Evolutionary conservation across 2,113 vertebrate genomes (phyloP).

Genomic region (Zosterops japonicus): DNA sequence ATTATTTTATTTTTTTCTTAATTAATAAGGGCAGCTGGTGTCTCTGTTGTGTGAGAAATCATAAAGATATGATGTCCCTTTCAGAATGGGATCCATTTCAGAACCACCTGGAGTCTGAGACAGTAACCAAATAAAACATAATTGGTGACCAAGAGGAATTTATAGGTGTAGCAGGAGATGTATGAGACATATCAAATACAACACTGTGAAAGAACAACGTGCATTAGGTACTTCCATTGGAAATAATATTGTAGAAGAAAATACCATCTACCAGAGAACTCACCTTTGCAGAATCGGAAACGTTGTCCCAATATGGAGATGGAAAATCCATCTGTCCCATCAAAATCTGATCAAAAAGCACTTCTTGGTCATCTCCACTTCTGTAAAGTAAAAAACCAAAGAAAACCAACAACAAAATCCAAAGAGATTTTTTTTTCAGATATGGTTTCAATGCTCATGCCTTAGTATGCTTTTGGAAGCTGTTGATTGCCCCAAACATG

Average conservation of each 20-base stretch:
- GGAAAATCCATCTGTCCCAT: conserved; percentile 92
- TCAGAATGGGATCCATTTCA: neutral
- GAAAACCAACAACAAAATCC: neutral
- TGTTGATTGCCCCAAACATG: neutral
- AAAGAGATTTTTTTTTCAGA: conserved; percentile 5
- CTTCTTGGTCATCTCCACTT: conserved; percentile 90
- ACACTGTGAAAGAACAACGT: neutral
- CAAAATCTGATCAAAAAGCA: conserved; percentile 92
- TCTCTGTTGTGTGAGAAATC: neutral
- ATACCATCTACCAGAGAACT: neutral
- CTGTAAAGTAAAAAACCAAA: conserved; percentile 65
- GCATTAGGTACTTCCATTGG: neutral
- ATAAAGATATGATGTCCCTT: neutral
- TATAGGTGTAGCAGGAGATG: neutral
- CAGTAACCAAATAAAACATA: neutral
- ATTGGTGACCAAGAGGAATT: neutral
- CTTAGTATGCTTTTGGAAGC: neutral
- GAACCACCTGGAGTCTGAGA: neutral
- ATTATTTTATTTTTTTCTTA: neutral
- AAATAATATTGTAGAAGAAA: neutral
- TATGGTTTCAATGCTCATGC: neutral
- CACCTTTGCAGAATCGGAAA: conserved; percentile 94
- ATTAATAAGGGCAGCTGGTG: neutral
- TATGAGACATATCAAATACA: neutral
- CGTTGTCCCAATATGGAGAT: conserved; percentile 90